Evolutionary conservation across 1,140 invertebrate species (phyloP).

Genomic region (Temnothorax nylanderi): DNA sequence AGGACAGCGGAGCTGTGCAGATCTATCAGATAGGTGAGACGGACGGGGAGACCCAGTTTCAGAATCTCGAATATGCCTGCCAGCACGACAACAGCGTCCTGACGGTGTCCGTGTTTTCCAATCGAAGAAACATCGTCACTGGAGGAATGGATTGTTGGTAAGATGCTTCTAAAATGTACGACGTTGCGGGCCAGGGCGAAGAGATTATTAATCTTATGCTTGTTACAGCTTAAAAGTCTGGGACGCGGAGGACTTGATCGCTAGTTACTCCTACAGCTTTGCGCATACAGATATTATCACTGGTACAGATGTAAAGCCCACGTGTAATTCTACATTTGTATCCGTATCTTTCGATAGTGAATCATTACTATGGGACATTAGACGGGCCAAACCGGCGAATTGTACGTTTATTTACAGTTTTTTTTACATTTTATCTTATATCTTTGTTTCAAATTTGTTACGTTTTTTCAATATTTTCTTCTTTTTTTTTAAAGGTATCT

Average conservation of each 20-base stretch:
- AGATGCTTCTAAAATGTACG: neutral
- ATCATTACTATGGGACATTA: constrained; percentile 80
- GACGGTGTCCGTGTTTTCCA: constrained; percentile 77
- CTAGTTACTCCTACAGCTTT: constrained; percentile 72
- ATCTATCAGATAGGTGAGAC: constrained; percentile 71
- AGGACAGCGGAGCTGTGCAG: constrained; percentile 81
- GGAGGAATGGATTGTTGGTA: constrained; percentile 82
- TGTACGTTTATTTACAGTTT: constrained; percentile 63
- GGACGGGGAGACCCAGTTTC: constrained; percentile 64
- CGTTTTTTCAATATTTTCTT: constrained; percentile 27
- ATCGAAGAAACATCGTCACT: constrained; percentile 75
- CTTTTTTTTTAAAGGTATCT: constrained; percentile 73
- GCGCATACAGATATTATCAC: constrained; percentile 79
- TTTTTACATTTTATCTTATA: neutral
- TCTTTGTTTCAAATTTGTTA: neutral
- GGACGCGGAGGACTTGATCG: constrained; percentile 76
- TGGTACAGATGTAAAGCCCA: constrained; percentile 74
- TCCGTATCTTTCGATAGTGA: constrained; percentile 79
- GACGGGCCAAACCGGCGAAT: constrained; percentile 77
- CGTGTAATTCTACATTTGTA: constrained; percentile 75
- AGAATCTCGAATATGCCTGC: constrained; percentile 72
- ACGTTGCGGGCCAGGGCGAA: neutral
- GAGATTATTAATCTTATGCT: constrained; percentile 46
- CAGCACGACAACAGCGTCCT: constrained; percentile 79
- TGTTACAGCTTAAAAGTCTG: constrained; percentile 82